Evolutionary conservation across 2,797 vertebrate species (phyloP), one percentile per base, ranked within the genome.

Genomic region (Falco novaeseelandiae): DNA sequence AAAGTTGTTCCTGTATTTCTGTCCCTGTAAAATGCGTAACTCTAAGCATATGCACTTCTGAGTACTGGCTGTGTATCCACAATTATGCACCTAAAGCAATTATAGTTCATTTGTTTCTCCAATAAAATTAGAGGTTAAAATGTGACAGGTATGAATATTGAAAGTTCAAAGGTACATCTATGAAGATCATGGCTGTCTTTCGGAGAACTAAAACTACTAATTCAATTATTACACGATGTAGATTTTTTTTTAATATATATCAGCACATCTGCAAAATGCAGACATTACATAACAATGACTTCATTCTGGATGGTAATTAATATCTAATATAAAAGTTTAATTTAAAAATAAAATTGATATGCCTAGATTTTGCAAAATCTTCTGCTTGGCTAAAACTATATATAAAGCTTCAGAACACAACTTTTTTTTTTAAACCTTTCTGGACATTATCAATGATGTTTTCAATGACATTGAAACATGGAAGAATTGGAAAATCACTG

Each of bases 1-100:
- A 48, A 69, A 88, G 26, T 51, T 48, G 5, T 74, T 89, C n/a
- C 14, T 82, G 44, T 86, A 92, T 90, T 90, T 74, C 63, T 91
- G 40, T 21, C 22, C 21, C 42, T 17, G 14, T 26, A 72, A 76
- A 90, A 77, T 57, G 55, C 10, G 2, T 29, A 54, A 80, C 17
- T 72, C 16, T 55, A 52, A 73, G 30, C 0, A 1, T 6, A 67
- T 30, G 26, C 26, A 54, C 38, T 62, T 78, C 14, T 52, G 21
- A 71, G 7, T 26, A 81, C 9, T 52, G 52, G 25, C 40, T 54
- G 30, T 14, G 21, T 9, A 82, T 16, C 34, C 42, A 62, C 20
- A 95, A 82, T 22, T 36, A 29, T 4, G 23, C 26, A 82, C 25
- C 23, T 36, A 44, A 77, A 84, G 3, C 49, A 55, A 76, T 29